Evolutionary conservation across 2,113 vertebrate species (phyloP), one percentile per base, ranked within the genome.

Genomic region (Cyprinus carpio): DNA sequence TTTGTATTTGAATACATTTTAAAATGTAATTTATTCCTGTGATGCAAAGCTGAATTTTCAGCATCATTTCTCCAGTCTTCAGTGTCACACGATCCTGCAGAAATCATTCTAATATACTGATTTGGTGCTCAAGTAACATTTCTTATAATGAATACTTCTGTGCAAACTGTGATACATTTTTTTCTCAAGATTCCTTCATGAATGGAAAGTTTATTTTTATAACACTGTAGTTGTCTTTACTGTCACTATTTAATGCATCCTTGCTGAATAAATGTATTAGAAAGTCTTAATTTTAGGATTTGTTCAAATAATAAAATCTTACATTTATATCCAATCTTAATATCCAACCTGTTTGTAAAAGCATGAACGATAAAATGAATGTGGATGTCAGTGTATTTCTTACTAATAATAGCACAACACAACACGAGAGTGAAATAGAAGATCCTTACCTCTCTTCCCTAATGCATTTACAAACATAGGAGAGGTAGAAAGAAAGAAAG

Each of bases 391-490:
- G 4, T 16, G 27, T 31, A 31, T 18, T 29, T 65, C 29, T 18
- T 40, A 18, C 20, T 20, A 20, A 51, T 54, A 16, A 25, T 6
- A 54, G 49, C 74, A 12, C 46, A 51, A 54, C 72, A 49, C 46
- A 76, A 46, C 40, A 16, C 0, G 3, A 75, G 12, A 54, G 9
- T 18, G 8, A 62, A 76, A n/a, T 40, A 64, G 12, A 18, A 75
- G 1, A 46, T 62, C 9, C 88, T 87, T 84, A 89, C 88, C 88
- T 89, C 88, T 88, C 80, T 65, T 87, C 85, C 88, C 88, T 89
- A 82, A 34, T 83, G 91, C 90, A 92, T 94, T 92, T 78, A 84
- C 20, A 82, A 3, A 58, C 34, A 60, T 62, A 75, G 82, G 4
- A 77, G 83, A 2, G 58, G 40, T 77, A 29, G 69, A n/a, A 71